Conservation (phyloP, 2,797 vertebrate species). For the Echiichthys vipera region DNA sequence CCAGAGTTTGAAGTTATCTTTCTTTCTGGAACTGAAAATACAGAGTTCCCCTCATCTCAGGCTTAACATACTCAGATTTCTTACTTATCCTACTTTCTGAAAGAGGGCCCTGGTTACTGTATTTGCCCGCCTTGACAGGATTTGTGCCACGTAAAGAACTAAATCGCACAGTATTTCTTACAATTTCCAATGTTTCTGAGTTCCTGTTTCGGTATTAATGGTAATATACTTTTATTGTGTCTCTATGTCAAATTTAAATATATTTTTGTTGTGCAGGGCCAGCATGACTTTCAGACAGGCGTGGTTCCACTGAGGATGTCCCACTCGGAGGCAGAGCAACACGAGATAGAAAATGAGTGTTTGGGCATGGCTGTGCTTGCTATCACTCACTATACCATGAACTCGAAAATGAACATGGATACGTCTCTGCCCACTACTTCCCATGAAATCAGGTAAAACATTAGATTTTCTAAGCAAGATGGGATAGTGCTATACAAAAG, state of each 20-base stretch:
- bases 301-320: conserved; percentile 88
- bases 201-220: conserved; percentile 1
- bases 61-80: no score
- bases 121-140: background rate
- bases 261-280: conserved; percentile 85
- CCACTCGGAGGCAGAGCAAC: conserved; percentile 88
- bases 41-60: no score
- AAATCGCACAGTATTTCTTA: background rate
- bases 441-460: conserved; percentile 89
- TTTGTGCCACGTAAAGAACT: background rate
- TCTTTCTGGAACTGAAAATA: no score
- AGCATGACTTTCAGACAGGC: conserved; percentile 93
- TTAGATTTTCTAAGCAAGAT: background rate
- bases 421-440: conserved; percentile 84
- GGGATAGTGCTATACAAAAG: background rate
- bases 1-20: no score
- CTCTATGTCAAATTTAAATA: background rate
- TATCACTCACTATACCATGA: conserved; percentile 91
- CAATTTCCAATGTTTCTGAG: background rate
- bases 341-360: conserved; percentile 97
- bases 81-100: no score
- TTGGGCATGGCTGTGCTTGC: conserved; percentile 98
- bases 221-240: background rate
- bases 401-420: conserved; percentile 71
- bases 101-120: no score